phyloP scores from a whole-genome alignment of 2,113 vertebrate genomes.

The Microcebus murinus region DNA sequence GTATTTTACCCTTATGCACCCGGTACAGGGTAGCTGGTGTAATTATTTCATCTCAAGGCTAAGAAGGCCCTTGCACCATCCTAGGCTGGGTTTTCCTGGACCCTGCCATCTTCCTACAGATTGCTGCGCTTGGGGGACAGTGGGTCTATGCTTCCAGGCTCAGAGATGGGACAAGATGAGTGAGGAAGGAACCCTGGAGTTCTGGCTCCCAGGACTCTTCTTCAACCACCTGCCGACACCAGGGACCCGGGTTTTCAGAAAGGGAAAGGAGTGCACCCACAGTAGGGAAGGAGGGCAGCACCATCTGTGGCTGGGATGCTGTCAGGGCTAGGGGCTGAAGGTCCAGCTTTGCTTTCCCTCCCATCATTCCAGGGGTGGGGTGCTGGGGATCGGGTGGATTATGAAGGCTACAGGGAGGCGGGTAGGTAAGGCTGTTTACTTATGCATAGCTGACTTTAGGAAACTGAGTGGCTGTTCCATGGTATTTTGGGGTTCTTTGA shows the following conservation, averaged over 20 bases:
- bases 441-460: neutral
- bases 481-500: slow-evolving; percentile 54
- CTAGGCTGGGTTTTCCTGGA: neutral
- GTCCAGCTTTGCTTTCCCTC: neutral
- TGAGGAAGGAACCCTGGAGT: neutral
- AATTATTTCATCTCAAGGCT: neutral
- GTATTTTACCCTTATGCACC: neutral
- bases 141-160: neutral
- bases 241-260: neutral
- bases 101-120: neutral
- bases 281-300: neutral
- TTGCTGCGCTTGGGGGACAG: neutral
- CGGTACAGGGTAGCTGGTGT: neutral
- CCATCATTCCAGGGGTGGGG: neutral
- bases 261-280: neutral
- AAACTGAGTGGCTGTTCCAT: neutral
- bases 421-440: neutral
- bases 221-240: neutral
- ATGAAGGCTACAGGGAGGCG: neutral
- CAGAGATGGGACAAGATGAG: neutral
- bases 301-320: neutral
- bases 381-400: neutral
- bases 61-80: neutral
- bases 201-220: neutral
- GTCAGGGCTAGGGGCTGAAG: neutral